Conservation (phyloP, 2,797 vertebrate genomes). For the Melanotaenia maccullochi region DNA sequence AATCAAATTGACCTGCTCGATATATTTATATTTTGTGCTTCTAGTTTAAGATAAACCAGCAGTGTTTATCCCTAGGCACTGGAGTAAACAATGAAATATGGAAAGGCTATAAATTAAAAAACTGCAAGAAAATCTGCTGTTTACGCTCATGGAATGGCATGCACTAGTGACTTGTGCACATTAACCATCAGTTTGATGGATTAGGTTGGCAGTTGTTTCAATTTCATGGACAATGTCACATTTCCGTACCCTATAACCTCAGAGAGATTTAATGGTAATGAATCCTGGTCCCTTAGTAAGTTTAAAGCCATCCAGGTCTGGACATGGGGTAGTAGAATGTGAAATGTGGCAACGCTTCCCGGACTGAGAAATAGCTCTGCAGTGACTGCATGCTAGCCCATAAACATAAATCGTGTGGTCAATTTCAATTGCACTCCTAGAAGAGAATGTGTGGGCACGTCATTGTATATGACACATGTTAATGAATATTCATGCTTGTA, state of each 20-base stretch:
- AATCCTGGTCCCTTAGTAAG: slow-evolving; percentile 66
- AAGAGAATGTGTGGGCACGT: slow-evolving; percentile 47
- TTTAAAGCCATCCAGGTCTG: slow-evolving; percentile 69
- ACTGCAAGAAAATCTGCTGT: slow-evolving; percentile 62
- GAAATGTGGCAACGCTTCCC: slow-evolving; percentile 71
- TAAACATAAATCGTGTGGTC: slow-evolving; percentile 72
- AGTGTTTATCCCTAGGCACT: slow-evolving; percentile 54
- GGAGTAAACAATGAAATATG: slow-evolving; percentile 65
- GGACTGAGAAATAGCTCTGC: slow-evolving; percentile 65
- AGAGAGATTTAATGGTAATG: slow-evolving; percentile 78
- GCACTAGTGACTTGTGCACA: slow-evolving; percentile 51
- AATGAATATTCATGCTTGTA: slow-evolving; percentile 67
- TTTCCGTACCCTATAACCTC: slow-evolving; percentile 72
- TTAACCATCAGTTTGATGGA: slow-evolving; percentile 70
- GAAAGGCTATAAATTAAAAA: slow-evolving; percentile 67
- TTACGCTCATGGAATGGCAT: slow-evolving; percentile 44
- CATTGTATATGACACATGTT: slow-evolving; percentile 62
- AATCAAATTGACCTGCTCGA: slow-evolving; percentile 63
- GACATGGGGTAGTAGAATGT: slow-evolving; percentile 65
- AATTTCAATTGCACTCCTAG: slow-evolving; percentile 61
- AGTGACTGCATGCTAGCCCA: slow-evolving; percentile 55
- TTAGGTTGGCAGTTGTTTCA: slow-evolving; percentile 69
- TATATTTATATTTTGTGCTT: slow-evolving; percentile 58
- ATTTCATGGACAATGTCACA: slow-evolving; percentile 76
- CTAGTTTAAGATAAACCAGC: slow-evolving; percentile 60